Evolutionary conservation across 2,113 vertebrate species (phyloP).

Genomic region (Centropus unirufus): DNA sequence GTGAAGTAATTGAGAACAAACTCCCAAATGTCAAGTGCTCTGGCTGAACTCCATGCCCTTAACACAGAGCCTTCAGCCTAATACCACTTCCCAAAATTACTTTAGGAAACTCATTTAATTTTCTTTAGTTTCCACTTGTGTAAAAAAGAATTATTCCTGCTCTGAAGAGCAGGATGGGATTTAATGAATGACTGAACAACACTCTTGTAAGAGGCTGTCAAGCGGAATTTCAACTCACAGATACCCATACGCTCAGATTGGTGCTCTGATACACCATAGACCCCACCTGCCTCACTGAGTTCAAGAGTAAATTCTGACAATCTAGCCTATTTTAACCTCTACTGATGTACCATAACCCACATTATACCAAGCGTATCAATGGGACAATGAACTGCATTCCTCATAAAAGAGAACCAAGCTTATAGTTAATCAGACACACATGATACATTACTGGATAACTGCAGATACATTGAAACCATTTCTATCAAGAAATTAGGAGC

Average conservation of each 20-base stretch:
- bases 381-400: background rate
- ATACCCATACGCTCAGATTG: too few species aligned
- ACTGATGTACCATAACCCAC: background rate
- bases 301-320: background rate
- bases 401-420: background rate
- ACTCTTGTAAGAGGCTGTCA: background rate
- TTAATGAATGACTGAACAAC: background rate
- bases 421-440: constrained; percentile 27
- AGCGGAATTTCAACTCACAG: background rate
- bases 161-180: background rate
- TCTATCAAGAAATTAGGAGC: constrained; percentile 2
- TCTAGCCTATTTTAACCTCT: background rate
- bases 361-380: background rate
- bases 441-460: constrained; percentile 26
- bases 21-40: background rate
- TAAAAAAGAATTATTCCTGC: background rate
- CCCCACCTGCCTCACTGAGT: background rate
- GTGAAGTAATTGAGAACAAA: background rate
- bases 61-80: background rate
- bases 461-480: constrained; percentile 57
- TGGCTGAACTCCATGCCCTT: background rate
- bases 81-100: background rate
- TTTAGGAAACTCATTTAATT: background rate
- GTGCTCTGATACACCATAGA: background rate
- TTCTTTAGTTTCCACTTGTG: background rate